Evolutionary conservation across 2,113 vertebrate genomes (phyloP).

Genomic region (Ivindomyrus marchei): DNA sequence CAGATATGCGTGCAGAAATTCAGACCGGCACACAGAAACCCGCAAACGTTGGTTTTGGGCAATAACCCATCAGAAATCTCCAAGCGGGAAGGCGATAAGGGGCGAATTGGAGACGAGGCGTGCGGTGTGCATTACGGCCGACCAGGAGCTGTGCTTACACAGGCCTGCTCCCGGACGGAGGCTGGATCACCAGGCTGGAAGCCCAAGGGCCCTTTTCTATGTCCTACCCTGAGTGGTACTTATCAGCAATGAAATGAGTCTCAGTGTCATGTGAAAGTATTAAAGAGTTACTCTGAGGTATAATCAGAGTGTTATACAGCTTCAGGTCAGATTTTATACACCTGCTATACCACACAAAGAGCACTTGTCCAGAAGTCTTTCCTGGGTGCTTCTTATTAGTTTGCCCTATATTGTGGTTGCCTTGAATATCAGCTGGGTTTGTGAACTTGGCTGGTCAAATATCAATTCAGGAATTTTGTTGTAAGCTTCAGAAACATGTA

Average conservation of each 20-base stretch:
- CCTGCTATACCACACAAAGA: neutral
- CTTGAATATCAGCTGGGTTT: neutral
- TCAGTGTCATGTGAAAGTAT: neutral
- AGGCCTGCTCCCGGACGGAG: neutral
- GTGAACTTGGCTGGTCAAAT: neutral
- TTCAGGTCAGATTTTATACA: neutral
- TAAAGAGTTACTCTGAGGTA: neutral
- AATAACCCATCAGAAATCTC: constrained; percentile 10
- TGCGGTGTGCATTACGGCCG: neutral
- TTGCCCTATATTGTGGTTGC: neutral
- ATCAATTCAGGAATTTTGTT: neutral
- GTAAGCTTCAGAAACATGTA: neutral
- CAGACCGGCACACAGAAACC: constrained; percentile 8
- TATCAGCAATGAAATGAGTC: neutral
- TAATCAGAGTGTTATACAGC: neutral
- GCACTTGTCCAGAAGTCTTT: neutral
- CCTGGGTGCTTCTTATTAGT: neutral
- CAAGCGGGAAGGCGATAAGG: constrained; percentile 7
- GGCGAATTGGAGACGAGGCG: neutral
- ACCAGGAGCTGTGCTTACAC: neutral
- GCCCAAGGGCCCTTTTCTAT: neutral
- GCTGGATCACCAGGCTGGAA: neutral
- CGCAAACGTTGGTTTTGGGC: constrained; percentile 10
- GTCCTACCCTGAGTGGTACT: neutral
- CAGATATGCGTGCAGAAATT: constrained; percentile 9